A percentile compares a stretch with the other conserved stretches of the same genome.
These are phyloP conservation scores for Chaitophorus viminalis DNA, from an alignment of 2,888 invertebrate genomes.

Conservation along the genomic window DNA sequence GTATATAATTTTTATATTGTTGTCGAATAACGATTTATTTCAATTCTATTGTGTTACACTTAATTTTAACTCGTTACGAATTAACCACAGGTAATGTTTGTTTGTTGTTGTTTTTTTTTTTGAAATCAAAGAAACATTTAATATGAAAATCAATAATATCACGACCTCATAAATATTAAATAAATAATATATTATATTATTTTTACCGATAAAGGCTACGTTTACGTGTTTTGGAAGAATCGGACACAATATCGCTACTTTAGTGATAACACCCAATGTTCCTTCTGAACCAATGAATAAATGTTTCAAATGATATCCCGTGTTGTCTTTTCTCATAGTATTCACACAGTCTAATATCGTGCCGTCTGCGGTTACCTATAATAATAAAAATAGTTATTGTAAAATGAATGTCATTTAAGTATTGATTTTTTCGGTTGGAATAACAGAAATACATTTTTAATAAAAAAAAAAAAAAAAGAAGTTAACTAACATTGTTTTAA, in stretches of 20 bases:
- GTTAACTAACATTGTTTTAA: neutral
- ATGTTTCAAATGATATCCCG: slow-evolving; percentile 96
- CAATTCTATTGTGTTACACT: no score
- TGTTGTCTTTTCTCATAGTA: slow-evolving; percentile 91
- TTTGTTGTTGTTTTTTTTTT: no score
- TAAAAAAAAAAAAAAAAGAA: neutral
- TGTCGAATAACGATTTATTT: no score
- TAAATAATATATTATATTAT: neutral
- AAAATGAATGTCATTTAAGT: neutral
- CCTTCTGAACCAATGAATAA: slow-evolving; percentile 98
- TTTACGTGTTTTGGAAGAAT: slow-evolving; percentile 83
- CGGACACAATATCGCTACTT: slow-evolving; percentile 90
- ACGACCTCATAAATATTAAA: no score
- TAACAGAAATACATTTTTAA: neutral
- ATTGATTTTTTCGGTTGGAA: neutral
- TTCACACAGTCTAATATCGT: slow-evolving; percentile 86
- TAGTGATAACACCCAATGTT: slow-evolving; percentile 92
- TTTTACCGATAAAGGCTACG: slow-evolving; percentile 87
- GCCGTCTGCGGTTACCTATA: slow-evolving; percentile 84
- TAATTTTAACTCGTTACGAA: no score
- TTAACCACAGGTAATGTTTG: no score
- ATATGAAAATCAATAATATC: no score
- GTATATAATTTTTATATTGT: no score
- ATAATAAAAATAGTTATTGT: neutral
- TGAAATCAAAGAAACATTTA: no score